These are phyloP conservation scores for Bathynomus jamesi DNA, from an alignment of 1,140 invertebrate genomes.

Conservation along the genomic window DNA sequence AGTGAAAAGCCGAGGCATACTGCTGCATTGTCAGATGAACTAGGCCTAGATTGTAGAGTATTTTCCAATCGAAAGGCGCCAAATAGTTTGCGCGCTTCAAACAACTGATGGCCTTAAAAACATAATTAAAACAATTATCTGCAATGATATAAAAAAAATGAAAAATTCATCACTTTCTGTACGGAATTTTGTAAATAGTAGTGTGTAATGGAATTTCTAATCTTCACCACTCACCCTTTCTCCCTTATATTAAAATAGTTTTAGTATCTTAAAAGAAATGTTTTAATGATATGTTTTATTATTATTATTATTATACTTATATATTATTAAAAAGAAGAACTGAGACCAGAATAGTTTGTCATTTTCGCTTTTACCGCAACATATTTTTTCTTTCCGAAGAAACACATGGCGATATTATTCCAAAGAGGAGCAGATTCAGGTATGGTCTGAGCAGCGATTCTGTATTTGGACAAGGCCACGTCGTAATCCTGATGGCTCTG, in stretches of 20 bases:
- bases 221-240: too few species aligned
- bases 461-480: constrained; percentile 76
- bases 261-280: too few species aligned
- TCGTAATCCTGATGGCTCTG: constrained; percentile 69
- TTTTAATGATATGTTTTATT: too few species aligned
- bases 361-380: constrained; percentile 84
- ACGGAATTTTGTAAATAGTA: too few species aligned
- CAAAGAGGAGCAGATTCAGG: constrained; percentile 75
- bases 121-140: constrained; percentile 32
- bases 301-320: too few species aligned
- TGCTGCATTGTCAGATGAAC: constrained; percentile 70
- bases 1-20: constrained; percentile 74
- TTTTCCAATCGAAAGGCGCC: constrained; percentile 73
- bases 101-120: constrained; percentile 61
- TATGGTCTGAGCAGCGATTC: constrained; percentile 60
- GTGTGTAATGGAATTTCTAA: too few species aligned
- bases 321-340: too few species aligned
- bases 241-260: too few species aligned
- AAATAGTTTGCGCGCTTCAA: constrained; percentile 69
- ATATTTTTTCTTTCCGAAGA: constrained; percentile 84
- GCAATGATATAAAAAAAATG: too few species aligned
- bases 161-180: too few species aligned
- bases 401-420: constrained; percentile 92
- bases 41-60: constrained; percentile 68
- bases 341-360: too few species aligned